Conservation (phyloP, 2,888 invertebrate genomes). For the Flexamia atlantica region DNA sequence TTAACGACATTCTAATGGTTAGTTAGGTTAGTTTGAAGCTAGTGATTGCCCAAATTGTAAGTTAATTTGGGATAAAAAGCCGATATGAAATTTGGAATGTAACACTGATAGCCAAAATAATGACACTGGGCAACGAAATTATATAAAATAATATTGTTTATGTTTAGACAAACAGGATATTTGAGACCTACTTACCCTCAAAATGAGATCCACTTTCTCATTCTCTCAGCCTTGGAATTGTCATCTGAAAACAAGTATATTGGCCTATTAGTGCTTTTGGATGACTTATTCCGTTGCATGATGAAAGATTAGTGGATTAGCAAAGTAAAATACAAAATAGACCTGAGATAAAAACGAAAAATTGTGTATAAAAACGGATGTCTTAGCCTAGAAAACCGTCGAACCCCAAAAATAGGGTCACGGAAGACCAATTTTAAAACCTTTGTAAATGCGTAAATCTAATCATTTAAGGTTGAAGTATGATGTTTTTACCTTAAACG, state of each 20-base stretch:
- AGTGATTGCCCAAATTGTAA: no score
- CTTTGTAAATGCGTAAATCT: background rate
- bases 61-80: no score
- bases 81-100: no score
- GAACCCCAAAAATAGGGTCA: conserved; percentile 70
- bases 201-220: conserved; percentile 68
- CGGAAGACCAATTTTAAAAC: conserved; percentile 61
- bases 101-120: no score
- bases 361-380: conserved; percentile 62
- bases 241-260: conserved; percentile 60
- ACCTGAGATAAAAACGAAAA: background rate
- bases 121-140: no score
- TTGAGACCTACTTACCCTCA: conserved; percentile 69
- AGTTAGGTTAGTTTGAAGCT: no score
- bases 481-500: conserved; percentile 60
- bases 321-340: background rate
- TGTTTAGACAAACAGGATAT: conserved; percentile 50
- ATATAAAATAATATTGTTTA: background rate
- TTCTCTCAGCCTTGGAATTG: conserved; percentile 64
- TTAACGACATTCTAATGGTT: no score
- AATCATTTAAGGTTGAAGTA: background rate
- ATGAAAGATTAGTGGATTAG: background rate
- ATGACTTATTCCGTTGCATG: background rate
- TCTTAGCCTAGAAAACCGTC: conserved; percentile 69
- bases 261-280: background rate